Conservation (phyloP, 1,140 invertebrate genomes). For the Orius insidiosus region DNA sequence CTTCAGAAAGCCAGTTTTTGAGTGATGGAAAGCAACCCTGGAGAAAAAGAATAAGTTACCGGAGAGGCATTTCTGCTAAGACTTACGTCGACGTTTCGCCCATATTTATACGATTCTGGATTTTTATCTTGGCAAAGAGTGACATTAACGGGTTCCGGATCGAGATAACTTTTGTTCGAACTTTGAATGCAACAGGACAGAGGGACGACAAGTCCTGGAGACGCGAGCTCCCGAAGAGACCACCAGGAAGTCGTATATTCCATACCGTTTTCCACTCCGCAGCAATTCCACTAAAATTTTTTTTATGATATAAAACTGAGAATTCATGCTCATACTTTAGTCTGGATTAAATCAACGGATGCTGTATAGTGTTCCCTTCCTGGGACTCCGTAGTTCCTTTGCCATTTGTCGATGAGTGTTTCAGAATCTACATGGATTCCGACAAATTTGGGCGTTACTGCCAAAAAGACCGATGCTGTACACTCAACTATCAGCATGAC, state of each 20-base stretch:
- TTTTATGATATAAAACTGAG: constrained; percentile 4
- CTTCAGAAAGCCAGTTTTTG: constrained; percentile 58
- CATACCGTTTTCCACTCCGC: constrained; percentile 55
- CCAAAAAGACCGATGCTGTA: constrained; percentile 47
- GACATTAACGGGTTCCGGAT: constrained; percentile 53
- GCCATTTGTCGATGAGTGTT: constrained; percentile 47
- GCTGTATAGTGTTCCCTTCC: constrained; percentile 57
- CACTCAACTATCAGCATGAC: constrained; percentile 51
- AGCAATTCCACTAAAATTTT: constrained; percentile 52
- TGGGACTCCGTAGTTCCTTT: constrained; percentile 55
- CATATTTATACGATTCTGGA: constrained; percentile 36
- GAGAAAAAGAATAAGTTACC: constrained; percentile 16
- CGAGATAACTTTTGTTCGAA: constrained; percentile 34
- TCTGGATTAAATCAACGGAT: constrained; percentile 57
- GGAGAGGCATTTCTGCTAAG: background rate
- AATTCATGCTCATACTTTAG: constrained; percentile 29
- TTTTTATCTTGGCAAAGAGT: constrained; percentile 50
- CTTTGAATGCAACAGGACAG: constrained; percentile 51
- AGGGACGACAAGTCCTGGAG: constrained; percentile 51
- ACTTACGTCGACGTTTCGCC: constrained; percentile 39
- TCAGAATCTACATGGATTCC: constrained; percentile 47
- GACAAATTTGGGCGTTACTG: constrained; percentile 61
- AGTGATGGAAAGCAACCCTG: constrained; percentile 52
- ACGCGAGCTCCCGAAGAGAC: constrained; percentile 52
- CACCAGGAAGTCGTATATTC: constrained; percentile 71